phyloP scores from a whole-genome alignment of 2,113 vertebrate species.

The Neodontobutis hainanensis region DNA sequence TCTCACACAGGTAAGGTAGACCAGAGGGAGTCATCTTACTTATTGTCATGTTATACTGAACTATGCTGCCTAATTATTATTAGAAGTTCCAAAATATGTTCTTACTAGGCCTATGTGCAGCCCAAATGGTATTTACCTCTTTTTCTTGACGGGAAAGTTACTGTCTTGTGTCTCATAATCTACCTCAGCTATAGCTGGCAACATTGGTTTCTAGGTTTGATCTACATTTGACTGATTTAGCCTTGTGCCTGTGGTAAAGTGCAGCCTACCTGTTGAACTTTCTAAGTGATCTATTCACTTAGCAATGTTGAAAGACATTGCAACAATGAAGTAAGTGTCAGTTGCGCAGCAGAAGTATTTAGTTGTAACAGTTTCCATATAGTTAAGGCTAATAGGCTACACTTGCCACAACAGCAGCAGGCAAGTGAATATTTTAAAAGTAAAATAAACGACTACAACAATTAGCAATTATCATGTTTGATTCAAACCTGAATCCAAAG shows the following conservation, averaged over 20 bases:
- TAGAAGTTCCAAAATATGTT: neutral
- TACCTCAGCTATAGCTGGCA: conserved; percentile 35
- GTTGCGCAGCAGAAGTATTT: conserved; percentile 15
- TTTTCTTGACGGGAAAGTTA: neutral
- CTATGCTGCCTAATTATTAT: conserved; percentile 1
- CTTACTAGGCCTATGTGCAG: conserved; percentile 4
- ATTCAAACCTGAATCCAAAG: neutral
- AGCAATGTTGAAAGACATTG: conserved; percentile 28
- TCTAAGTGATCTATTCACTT: conserved; percentile 13
- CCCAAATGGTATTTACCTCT: conserved; percentile 33
- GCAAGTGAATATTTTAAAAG: conserved; percentile 49
- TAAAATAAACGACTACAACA: conserved; percentile 28
- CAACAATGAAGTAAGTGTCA: conserved; percentile 29
- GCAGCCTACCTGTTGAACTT: conserved; percentile 65
- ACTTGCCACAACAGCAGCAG: conserved; percentile 45
- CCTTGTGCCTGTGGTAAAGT: conserved; percentile 21
- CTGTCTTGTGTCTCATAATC: neutral
- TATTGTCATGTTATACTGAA: conserved; percentile 19
- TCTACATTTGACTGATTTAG: conserved; percentile 18
- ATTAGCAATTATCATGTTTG: neutral
- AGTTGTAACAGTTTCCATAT: conserved; percentile 34
- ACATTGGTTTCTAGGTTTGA: conserved; percentile 51
- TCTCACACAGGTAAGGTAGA: conserved; percentile 42
- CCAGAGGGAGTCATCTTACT: conserved; percentile 50
- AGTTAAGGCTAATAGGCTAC: conserved; percentile 13